Base-by-base conservation (phyloP, 2,888 invertebrate genomes). In the Andrena haemorrhoa region DNA sequence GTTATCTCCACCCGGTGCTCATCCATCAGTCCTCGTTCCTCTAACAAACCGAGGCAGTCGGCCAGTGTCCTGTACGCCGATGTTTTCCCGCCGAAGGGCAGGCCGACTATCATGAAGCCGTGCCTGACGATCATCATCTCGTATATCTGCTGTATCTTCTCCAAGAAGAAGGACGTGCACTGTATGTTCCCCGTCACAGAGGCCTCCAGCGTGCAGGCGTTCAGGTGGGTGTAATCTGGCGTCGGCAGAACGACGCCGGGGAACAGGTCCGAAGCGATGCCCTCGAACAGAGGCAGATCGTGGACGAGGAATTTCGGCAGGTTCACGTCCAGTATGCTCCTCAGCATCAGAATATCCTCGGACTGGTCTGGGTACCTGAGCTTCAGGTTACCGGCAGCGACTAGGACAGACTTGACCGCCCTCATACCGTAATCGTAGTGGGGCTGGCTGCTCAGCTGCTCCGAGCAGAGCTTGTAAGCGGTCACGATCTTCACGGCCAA, bases 391-490 rank as follows among this genome's bases (percentile, higher is more conserved):
- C 98, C 98, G 0, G 98, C 98, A 0, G 98, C 98, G 75, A 97
- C 96, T 58, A 99, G 94, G 0, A 99, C 99, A 0, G 98, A 97
- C 92, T 99, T 99, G 0, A 99, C 98, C 0, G 99, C 98, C 82
- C 99, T 95, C 98, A 99, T 98, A 7, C 97, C 99, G 91, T 99
- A 99, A 95, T 99, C 99, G 91, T 99, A 99, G 94, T 98, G 98
- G 91, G 97, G 96, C 94, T 98, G 98, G 0, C 98, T 98, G 16
- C 98, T 98, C 86, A 99, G 94, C 94, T 98, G 98, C 91, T 98
- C 98, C 0, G 98, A 98, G 91, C 98, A 99, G 75, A 99, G 95
- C 77, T 97, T 96, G 94, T 98, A 99, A 0, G 98, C 98, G 29
- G 98, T 98, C 2, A 98, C 98, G 90, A 99, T 98, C 95, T 99